Evolutionary conservation across 2,113 vertebrate species (phyloP), one percentile per base, ranked within the genome.

Genomic region (Catagonus wagneri): DNA sequence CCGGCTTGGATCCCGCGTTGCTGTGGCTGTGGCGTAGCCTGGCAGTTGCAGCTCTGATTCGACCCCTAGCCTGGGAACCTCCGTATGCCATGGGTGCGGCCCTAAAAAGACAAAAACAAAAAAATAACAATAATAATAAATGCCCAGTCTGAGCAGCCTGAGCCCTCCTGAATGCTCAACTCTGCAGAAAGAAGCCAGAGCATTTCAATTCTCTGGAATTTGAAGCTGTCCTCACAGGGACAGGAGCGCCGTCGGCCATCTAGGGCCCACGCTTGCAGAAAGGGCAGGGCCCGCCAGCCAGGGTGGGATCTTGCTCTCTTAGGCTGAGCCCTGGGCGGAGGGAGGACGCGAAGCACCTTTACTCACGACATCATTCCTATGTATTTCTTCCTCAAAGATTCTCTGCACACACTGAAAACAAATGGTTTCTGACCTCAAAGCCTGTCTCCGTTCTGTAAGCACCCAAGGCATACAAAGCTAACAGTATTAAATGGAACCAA

Each of bases 241-340:
- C 1, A 13, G 50, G 29, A 20, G 32, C 9, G 3, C 58, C 6
- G 2, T n/a, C 7, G 4, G 13, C 0, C 0, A 2, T n/a, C 58
- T 34, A 34, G 75, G n/a, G 50, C 61, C 58, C 32, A 25, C 1
- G 4, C 1, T 17, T 20, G 22, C 10, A 60, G n/a, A 25, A 50
- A 56, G 23, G 2, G 6, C 13, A 56, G 22, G 78, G 32, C 22
- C 4, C 7, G 52, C 1, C 74, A 83, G 8, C 39, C 60, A 36
- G 22, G 1, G 10, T 1, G 7, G 76, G 36, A 39, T 23, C 2
- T 22, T 25, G 15, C 58, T 83, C 39, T 68, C 61, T 90, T 2
- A 22, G 44, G 78, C 71, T 71, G 61, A 58, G 3, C 25, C 36
- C 27, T 23, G 10, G 25, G 34, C 8, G 32, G 25, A 44, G 66